Conservation (phyloP, 2,113 vertebrate species). For the Siniperca knerii region DNA sequence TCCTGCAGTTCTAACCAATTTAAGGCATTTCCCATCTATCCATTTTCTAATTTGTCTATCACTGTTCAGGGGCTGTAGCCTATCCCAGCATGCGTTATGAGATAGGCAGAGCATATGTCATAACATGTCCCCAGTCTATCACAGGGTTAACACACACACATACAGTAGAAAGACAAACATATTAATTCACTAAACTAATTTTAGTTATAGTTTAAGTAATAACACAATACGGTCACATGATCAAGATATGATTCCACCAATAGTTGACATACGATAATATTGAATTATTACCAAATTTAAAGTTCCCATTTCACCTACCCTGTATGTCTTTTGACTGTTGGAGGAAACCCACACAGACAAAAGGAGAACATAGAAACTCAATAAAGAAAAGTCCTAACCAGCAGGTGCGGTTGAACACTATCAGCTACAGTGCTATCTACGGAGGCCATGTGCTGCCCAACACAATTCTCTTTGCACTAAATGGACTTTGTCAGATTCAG, state of each 20-base stretch:
- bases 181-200: no score
- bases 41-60: background rate
- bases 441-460: conserved; percentile 1
- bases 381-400: background rate
- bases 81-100: conserved; percentile 9
- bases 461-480: conserved; percentile 28
- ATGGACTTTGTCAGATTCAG: conserved; percentile 56
- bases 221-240: background rate
- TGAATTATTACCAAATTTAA: background rate
- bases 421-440: conserved; percentile 1
- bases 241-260: background rate
- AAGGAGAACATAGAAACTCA: background rate
- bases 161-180: background rate
- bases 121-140: background rate
- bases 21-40: background rate
- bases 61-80: background rate
- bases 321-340: background rate
- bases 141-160: background rate
- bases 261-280: background rate
- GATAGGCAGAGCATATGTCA: background rate
- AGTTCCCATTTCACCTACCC: background rate
- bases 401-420: background rate
- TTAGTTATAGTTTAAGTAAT: background rate
- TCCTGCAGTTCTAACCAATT: background rate
- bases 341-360: background rate